Evolutionary conservation across 1,140 invertebrate species (phyloP), one percentile per base, ranked within the genome.

Genomic region (Anoplophora glabripennis): DNA sequence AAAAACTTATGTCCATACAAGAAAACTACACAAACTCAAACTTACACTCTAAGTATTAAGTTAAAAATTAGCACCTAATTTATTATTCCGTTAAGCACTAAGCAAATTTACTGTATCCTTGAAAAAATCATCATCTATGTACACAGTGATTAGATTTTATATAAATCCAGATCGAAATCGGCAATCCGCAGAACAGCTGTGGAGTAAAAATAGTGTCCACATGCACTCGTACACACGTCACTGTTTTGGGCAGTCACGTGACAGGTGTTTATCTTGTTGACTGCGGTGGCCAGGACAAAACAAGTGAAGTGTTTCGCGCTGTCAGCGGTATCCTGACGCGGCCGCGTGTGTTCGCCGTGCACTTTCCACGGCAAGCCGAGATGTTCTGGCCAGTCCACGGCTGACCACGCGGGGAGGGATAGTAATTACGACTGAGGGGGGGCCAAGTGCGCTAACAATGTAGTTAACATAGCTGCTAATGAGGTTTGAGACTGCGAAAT

Each of bases 301-400:
- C 51, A 53, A 37, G 15, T 53, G 34, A 42, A 53, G 51, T 53
- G 34, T 58, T 58, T 61, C 63, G 53, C 52, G 44, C 52, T 56
- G 44, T 58, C 46, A 53, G 51, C 45, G 56, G 41, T 63, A 56
- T 62, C 64, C 57, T 54, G 47, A 54, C 57, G 64, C 66, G 45
- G 41, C 40, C 53, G 56, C 61, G 63, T 60, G 63, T 60, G 59
- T 48, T 59, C 38, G 40, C 59, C 66, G 71, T 72, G 55, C 69
- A 68, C 64, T 70, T 66, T 71, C 70, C 67, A 71, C 68, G 66
- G 67, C 67, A 60, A 67, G 61, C 65, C 64, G 72, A 71, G 72
- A 72, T 73, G 66, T 61, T 73, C 72, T 73, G 72, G 63, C 67
- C 68, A 66, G 57, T 57, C 57, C 36, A 66, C 61, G 56, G 56